A percentile compares a stretch with the other conserved stretches of the same genome.
Evolutionary conservation across 2,797 vertebrate genomes (phyloP).

Genomic region (Sus cebifrons): DNA sequence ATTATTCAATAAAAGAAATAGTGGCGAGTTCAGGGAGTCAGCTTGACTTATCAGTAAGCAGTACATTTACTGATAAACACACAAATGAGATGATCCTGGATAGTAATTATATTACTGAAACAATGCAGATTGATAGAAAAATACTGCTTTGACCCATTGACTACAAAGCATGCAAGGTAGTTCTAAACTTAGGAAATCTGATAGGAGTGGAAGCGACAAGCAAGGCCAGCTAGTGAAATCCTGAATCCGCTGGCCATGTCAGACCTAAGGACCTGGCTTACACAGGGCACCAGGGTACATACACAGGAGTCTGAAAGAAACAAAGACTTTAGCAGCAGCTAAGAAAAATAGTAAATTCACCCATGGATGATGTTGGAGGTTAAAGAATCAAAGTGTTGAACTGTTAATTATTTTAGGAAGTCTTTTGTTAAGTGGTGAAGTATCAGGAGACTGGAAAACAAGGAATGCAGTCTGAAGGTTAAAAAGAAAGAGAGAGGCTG

Average conservation of each 20-base stretch:
- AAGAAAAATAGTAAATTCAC: conserved; percentile 37
- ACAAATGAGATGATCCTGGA: not conserved
- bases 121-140: not conserved
- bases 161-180: fast-evolving
- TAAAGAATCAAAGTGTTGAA: conserved; percentile 55
- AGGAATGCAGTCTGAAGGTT: conserved; percentile 80
- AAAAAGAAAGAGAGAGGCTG: conserved; percentile 85
- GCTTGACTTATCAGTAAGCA: not conserved
- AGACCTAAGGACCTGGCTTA: fast-evolving
- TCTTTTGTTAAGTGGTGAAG: conserved; percentile 81
- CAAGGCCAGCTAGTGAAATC: not conserved
- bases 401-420: conserved; percentile 84
- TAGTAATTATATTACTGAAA: no score
- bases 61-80: not conserved
- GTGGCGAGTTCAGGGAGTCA: not conserved
- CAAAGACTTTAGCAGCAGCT: conserved; percentile 9
- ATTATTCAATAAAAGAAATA: not conserved
- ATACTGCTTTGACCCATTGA: not conserved
- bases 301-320: not conserved
- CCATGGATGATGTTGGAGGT: conserved; percentile 4
- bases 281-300: fast-evolving
- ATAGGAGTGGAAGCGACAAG: no score
- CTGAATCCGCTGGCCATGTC: fast-evolving
- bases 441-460: conserved; percentile 78
- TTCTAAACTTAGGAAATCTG: not conserved